Evolutionary conservation across 2,797 vertebrate genomes (phyloP), one percentile per base, ranked within the genome.

Genomic region (Sarcophilus harrisii): DNA sequence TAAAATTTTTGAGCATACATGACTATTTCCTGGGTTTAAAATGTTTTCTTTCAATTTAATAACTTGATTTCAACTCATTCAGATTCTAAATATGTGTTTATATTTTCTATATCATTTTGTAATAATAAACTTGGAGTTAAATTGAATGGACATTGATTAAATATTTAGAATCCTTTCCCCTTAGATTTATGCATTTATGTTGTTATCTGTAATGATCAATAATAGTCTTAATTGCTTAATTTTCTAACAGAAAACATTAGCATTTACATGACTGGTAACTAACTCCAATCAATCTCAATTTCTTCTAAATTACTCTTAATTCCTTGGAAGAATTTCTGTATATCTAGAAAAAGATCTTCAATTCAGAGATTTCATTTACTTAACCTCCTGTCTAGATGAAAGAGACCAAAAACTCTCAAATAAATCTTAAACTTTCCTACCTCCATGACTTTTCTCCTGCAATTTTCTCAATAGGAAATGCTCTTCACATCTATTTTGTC

Each of bases 201-300:
- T 98, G 95, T 96, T 97, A 96, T 97, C 91, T 4, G 11, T 92
- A 93, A 96, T 98, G 96, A 98, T 98, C 97, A 97, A 98, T 98
- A 98, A 55, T 91, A 94, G 81, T 96, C 95, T 95, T 98, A 98
- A 98, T 98, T 97, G 94, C 97, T 97, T 98, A 89, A 98, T 98
- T 98, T 98, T 98, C 97, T 97, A 98, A 97, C 90, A 97, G 94
- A 98, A 98, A 98, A 96, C 94, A 96, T 95, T 90, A 96, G 91
- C 95, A 92, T 98, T 98, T 93, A 92, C 90, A 96, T 95, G 96
- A 98, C 97, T 97, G 60, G 94, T 98, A 98, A 98, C 92, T 95
- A 97, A 96, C 27, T 92, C 3, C 92, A 96, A 98, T 98, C 97
- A 96, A 98, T 98, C 96, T 95, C 93, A 94, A 97, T 98, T 98